phyloP scores from a whole-genome alignment of 2,113 vertebrate genomes.

The Nyctibius bracteatus region DNA sequence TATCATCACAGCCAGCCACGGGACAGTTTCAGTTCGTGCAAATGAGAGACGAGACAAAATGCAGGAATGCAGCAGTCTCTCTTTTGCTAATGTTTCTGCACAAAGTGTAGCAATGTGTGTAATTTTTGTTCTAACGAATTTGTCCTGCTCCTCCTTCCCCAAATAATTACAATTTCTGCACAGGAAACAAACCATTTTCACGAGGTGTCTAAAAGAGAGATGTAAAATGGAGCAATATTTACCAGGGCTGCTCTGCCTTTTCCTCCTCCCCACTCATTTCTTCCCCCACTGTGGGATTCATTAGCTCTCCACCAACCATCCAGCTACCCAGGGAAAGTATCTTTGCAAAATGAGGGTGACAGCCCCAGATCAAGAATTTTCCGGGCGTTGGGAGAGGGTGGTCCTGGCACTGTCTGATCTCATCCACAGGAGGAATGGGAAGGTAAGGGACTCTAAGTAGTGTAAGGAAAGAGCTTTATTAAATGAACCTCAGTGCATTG shows the following conservation, averaged over 20 bases:
- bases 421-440: neutral
- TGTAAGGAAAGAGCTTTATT: neutral
- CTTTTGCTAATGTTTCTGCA: neutral
- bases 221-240: neutral
- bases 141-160: neutral
- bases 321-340: neutral
- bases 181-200: neutral
- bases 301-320: neutral
- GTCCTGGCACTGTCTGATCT: neutral
- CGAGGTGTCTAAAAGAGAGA: neutral
- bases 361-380: neutral
- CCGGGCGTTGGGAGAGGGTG: accelerated
- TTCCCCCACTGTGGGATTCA: neutral
- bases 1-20: neutral
- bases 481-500: neutral
- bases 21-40: neutral
- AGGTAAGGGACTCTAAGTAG: neutral
- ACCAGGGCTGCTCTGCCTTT: neutral
- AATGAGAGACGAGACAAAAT: neutral
- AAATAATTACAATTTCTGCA: neutral
- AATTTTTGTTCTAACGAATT: neutral
- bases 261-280: neutral
- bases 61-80: neutral
- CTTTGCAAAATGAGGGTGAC: neutral
- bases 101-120: neutral